Conservation (phyloP, 2,888 invertebrate genomes). For the Drosophila pseudotakahashii region DNA sequence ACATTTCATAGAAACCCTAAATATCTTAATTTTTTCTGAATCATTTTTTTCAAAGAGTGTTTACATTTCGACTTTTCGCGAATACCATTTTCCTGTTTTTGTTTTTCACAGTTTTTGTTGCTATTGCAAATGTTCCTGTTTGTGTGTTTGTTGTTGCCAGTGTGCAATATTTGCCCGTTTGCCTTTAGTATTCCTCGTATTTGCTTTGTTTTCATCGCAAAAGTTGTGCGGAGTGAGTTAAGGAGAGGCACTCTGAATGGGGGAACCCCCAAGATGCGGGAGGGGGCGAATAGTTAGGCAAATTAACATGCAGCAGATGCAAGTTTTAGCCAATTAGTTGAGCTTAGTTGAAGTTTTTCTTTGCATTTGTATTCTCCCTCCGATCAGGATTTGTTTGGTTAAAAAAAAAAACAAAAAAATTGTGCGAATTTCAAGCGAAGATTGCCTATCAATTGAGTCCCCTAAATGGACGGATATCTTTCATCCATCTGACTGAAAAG, state of each 20-base stretch:
- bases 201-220: conserved; percentile 58
- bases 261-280: conserved; percentile 23
- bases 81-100: conserved; percentile 6
- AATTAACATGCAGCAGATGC: conserved; percentile 74
- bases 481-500: conserved; percentile 38
- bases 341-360: conserved; percentile 33
- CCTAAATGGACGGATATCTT: conserved; percentile 23
- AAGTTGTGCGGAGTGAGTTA: conserved; percentile 23
- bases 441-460: conserved; percentile 29
- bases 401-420: not conserved
- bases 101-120: conserved; percentile 18
- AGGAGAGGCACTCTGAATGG: conserved; percentile 9
- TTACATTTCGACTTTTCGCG: not conserved
- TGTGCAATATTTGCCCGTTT: conserved; percentile 46
- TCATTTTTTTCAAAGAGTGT: conserved; percentile 3
- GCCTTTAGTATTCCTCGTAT: conserved; percentile 50
- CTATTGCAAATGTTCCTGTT: conserved; percentile 39
- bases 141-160: conserved; percentile 24
- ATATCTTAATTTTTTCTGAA: not conserved
- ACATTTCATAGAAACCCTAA: not conserved
- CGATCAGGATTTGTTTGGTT: conserved; percentile 27
- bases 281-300: conserved; percentile 50
- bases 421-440: conserved; percentile 28
- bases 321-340: conserved; percentile 62
- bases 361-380: conserved; percentile 3